phyloP scores from a whole-genome alignment of 2,797 vertebrate species.

The Dromococcyx pavoninus region DNA sequence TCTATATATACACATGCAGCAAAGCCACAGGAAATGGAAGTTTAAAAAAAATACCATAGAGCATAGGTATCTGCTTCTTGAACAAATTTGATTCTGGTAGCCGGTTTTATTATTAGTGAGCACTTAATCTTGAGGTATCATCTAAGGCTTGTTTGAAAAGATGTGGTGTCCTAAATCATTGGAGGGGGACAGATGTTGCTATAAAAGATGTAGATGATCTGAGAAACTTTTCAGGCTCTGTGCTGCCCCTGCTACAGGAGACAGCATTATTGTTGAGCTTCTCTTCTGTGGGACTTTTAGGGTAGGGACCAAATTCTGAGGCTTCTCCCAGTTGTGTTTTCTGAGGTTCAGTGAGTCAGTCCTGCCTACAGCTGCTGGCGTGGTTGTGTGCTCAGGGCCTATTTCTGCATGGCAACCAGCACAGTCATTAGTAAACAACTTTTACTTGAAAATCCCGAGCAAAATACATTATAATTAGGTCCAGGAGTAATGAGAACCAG shows the following conservation, averaged over 20 bases:
- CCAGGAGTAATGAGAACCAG: not conserved
- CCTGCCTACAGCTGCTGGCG: not conserved
- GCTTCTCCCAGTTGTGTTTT: constrained; percentile 7
- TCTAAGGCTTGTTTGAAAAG: not conserved
- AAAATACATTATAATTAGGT: not conserved
- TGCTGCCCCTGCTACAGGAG: not conserved
- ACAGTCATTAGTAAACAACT: not conserved
- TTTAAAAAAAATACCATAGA: constrained; percentile 2
- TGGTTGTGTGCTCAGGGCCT: not conserved
- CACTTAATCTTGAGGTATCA: not conserved
- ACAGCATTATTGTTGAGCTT: not conserved
- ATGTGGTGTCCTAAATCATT: not conserved
- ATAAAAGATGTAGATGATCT: not conserved
- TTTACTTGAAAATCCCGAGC: not conserved
- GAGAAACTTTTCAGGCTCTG: not conserved
- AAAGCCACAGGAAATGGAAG: constrained; percentile 70
- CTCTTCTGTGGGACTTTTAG: not conserved
- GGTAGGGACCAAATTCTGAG: not conserved
- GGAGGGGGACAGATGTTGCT: not conserved
- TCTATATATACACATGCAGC: constrained; percentile 57
- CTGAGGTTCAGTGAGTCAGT: constrained; percentile 13
- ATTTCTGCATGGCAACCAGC: not conserved
- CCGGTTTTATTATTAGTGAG: constrained; percentile 50
- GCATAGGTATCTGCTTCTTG: constrained; percentile 41
- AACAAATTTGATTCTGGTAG: constrained; percentile 38